phyloP scores from a whole-genome alignment of 2,113 vertebrate species.

The Ornithorhynchus anatinus region DNA sequence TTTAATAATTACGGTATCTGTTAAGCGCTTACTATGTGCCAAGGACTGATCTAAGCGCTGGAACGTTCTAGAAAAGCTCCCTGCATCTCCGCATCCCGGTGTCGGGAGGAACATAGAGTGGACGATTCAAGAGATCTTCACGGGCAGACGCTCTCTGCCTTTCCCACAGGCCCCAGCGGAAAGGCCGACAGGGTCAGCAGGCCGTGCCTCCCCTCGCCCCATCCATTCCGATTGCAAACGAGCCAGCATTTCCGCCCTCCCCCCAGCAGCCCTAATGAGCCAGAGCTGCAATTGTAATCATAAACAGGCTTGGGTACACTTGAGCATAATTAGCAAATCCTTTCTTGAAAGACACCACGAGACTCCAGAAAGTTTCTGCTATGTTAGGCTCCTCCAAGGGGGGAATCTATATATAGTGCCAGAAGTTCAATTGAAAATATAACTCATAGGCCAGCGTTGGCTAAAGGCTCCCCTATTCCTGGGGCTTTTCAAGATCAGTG shows the following conservation, averaged over 20 bases:
- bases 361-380: constrained; percentile 13
- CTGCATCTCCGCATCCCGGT: no score
- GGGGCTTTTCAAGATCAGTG: neutral
- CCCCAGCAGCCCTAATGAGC: constrained; percentile 14
- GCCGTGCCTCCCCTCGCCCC: constrained; percentile 1
- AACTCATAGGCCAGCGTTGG: neutral
- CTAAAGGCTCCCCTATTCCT: neutral
- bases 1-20: no score
- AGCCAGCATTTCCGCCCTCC: neutral
- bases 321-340: constrained; percentile 13
- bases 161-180: neutral
- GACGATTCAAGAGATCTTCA: no score
- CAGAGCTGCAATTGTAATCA: constrained; percentile 5
- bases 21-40: no score
- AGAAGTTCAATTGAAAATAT: neutral
- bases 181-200: neutral
- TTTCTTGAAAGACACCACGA: constrained; percentile 11
- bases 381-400: constrained; percentile 4
- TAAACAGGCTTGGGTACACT: constrained; percentile 1
- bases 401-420: constrained; percentile 1
- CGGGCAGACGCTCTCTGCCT: no score
- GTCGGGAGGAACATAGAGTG: no score
- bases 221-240: constrained; percentile 4
- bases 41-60: no score
- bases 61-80: no score